These are phyloP conservation scores for Oncopodura yosiiana DNA, from an alignment of 1,140 invertebrate species.

Conservation along the genomic window DNA sequence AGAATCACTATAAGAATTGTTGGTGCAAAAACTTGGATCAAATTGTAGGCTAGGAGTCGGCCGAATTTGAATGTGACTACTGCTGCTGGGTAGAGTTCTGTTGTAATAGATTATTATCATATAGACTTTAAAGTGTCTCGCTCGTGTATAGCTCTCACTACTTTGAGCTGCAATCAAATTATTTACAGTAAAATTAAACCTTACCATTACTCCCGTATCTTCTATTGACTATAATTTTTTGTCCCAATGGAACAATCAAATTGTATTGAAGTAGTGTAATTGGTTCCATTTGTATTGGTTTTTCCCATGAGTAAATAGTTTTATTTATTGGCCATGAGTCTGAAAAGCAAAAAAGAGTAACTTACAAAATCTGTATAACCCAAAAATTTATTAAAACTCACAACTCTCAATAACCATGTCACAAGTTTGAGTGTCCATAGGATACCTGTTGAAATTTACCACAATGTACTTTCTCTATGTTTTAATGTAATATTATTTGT, in stretches of 20 bases:
- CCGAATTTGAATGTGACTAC: conserved; percentile 68
- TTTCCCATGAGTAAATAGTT: background rate
- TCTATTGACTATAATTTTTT: background rate
- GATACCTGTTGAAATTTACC: conserved; percentile 69
- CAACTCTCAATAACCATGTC: conserved; percentile 72
- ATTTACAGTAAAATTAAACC: background rate
- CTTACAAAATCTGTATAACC: too few relatives aligned
- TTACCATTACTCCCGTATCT: conserved; percentile 3
- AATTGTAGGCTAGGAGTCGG: conserved; percentile 70
- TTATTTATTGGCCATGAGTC: conserved; percentile 4
- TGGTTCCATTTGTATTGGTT: background rate
- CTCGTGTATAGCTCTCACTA: too few relatives aligned
- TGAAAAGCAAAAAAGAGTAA: too few relatives aligned
- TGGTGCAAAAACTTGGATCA: conserved; percentile 79
- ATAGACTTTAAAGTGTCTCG: background rate
- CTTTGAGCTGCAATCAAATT: too few relatives aligned
- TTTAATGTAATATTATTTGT: conserved; percentile 66
- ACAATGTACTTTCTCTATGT: conserved; percentile 77
- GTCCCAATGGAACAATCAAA: background rate
- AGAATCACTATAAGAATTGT: conserved; percentile 74
- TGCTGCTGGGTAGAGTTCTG: conserved; percentile 60
- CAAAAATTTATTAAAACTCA: conserved; percentile 40
- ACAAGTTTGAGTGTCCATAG: conserved; percentile 73
- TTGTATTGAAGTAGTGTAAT: conserved; percentile 5
- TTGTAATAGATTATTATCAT: background rate